Conservation (phyloP, 2,113 vertebrate species). For the Spea bombifrons region DNA sequence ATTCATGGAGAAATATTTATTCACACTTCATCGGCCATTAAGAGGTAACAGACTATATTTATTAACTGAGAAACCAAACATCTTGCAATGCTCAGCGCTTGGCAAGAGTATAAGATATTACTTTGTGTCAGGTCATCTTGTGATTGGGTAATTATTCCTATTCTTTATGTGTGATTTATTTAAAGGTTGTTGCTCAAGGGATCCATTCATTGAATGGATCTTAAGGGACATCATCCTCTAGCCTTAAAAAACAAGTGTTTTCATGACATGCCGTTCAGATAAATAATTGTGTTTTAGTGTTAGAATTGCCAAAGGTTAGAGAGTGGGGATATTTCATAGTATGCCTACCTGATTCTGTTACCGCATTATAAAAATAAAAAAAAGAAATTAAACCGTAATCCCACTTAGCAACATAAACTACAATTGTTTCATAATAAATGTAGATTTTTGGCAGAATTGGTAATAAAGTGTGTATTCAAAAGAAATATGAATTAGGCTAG, state of each 20-base stretch:
- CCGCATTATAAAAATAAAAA: no score
- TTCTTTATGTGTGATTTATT: not conserved
- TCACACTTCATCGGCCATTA: constrained; percentile 31
- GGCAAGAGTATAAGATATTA: not conserved
- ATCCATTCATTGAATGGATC: not conserved
- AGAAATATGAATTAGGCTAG: no score
- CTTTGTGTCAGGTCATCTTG: constrained; percentile 1
- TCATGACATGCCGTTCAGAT: not conserved
- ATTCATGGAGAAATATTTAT: constrained; percentile 36
- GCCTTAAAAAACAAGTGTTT: not conserved
- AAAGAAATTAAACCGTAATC: no score
- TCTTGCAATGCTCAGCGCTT: constrained; percentile 1
- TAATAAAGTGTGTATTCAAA: no score
- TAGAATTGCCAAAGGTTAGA: no score
- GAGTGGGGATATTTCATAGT: no score
- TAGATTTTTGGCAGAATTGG: no score
- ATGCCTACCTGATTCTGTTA: no score
- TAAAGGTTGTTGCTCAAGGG: not conserved
- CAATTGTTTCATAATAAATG: no score
- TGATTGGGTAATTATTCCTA: constrained; percentile 1
- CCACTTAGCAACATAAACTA: no score
- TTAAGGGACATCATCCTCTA: not conserved
- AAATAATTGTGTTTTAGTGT: not conserved
- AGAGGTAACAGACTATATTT: constrained; percentile 32
- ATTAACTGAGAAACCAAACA: constrained; percentile 43